Base-by-base conservation (phyloP, 2,113 vertebrate species). In the Tragelaphus scriptus region DNA sequence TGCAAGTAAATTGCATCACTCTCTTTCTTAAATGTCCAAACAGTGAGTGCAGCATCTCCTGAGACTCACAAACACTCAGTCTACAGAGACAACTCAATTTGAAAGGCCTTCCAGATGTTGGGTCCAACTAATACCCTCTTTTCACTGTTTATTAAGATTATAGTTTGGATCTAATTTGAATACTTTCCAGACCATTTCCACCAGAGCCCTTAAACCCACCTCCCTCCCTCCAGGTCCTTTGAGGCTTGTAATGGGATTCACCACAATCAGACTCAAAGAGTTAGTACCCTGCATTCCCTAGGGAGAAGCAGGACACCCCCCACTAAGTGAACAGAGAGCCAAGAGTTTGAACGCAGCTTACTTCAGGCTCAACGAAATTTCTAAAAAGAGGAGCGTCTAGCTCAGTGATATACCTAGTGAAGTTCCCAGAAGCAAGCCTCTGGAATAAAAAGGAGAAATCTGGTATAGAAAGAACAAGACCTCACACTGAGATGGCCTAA, bases 1-100 rank as follows among this genome's bases (percentile, higher is more conserved):
- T 55, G 51, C 65, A 85, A 94, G 15, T 61, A 85, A 88, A 84
- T 91, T 84, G 55, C 2, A 89, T 93, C 71, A 68, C 5, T 93
- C 49, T 58, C 53, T 30, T 86, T 68, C 32, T 44, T 68, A 91
- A 96, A 95, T 87, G 82, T 96, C 77, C 88, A 93, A 94, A 93
- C 40, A 91, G 81, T 56, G 25, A 47, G 59, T 6, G 12, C 26
- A 75, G 40, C 49, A 51, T 86, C 90, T 93, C 77, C 55, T 5
- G 11, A 91, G 88, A 90, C 77, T 63, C 85, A 47, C 59, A 88
- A 44, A 94, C n/a, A 53, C 32, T 58, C 55, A 90, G 81, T n/a
- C 26, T 32, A 25, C 6, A 15, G 58, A 71, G 32, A 85, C n/a
- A 49, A 25, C 7, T 47, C 19, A 11, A 59, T 88, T 49, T 4